These are phyloP conservation scores for Eucidaris tribuloides DNA, from an alignment of 35 echinoderm and acorn worm genomes.

Conservation along the genomic window DNA sequence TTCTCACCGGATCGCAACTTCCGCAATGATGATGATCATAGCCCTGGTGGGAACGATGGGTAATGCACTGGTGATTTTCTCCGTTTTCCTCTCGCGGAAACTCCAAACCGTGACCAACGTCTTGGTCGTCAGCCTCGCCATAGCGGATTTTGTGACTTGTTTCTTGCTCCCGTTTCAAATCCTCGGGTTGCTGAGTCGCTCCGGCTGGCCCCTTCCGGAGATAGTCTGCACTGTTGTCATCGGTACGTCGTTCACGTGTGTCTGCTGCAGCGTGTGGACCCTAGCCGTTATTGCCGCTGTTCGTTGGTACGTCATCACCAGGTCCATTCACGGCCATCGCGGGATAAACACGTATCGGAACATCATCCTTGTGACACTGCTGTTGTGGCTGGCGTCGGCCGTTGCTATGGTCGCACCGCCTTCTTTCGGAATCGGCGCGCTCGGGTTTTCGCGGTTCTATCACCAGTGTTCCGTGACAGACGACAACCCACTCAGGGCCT, in stretches of 20 bases:
- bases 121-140: slow-evolving; percentile 86
- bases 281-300: slow-evolving; percentile 31
- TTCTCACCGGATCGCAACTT: background rate
- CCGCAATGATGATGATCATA: background rate
- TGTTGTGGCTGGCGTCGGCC: slow-evolving; percentile 23
- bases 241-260: background rate
- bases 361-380: slow-evolving; percentile 1
- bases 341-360: slow-evolving; percentile 16
- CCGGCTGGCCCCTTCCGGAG: slow-evolving; percentile 27
- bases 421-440: slow-evolving; percentile 12
- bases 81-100: slow-evolving; percentile 66
- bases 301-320: slow-evolving; percentile 43
- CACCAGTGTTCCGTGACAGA: slow-evolving; percentile 34
- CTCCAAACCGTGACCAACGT: slow-evolving; percentile 79
- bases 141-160: slow-evolving; percentile 73
- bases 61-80: slow-evolving; percentile 72
- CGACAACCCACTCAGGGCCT: slow-evolving; percentile 12
- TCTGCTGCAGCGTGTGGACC: slow-evolving; percentile 34
- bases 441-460: slow-evolving; percentile 34
- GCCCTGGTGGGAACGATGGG: slow-evolving; percentile 66
- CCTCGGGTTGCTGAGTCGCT: background rate
- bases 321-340: slow-evolving; percentile 17
- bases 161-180: background rate
- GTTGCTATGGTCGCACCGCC: slow-evolving; percentile 26
- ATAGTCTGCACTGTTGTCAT: slow-evolving; percentile 4